Evolutionary conservation across 2,888 invertebrate species (phyloP).

Genomic region (Tricholauxania praeusta): DNA sequence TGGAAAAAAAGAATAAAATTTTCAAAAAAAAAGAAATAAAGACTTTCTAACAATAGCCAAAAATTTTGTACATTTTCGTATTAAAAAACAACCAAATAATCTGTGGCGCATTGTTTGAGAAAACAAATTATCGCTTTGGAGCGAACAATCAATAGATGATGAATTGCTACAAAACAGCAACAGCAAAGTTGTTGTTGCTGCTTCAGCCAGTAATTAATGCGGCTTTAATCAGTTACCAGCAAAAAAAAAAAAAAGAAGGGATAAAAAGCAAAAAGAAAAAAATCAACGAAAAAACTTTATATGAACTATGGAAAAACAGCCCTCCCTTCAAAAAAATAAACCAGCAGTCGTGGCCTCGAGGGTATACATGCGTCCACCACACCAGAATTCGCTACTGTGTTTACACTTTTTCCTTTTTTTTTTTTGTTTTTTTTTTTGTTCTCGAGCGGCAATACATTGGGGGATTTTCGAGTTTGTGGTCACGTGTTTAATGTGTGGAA

Average conservation of each 20-base stretch:
- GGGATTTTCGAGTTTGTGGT: no score
- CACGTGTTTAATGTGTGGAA: no score
- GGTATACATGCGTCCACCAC: no score
- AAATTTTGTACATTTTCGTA: no score
- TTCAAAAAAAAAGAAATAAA: not conserved
- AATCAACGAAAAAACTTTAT: not conserved
- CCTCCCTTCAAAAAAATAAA: not conserved
- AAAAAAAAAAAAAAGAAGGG: slow-evolving; percentile 4
- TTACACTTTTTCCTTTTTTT: no score
- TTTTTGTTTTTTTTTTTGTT: no score
- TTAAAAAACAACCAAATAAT: no score
- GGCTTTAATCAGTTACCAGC: slow-evolving; percentile 11
- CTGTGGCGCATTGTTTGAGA: not conserved
- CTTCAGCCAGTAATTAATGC: not conserved
- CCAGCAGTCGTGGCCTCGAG: not conserved
- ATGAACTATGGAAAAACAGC: not conserved
- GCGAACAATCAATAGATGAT: no score
- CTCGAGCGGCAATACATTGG: no score
- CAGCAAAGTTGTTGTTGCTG: slow-evolving; percentile 29
- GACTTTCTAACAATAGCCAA: no score
- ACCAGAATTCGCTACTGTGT: no score
- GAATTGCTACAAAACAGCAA: slow-evolving; percentile 22
- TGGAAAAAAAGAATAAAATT: not conserved
- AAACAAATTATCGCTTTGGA: slow-evolving; percentile 21
- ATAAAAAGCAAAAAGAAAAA: not conserved